These are phyloP conservation scores for Chrysomela aeneicollis DNA, from an alignment of 2,888 invertebrate genomes.

Conservation along the genomic window DNA sequence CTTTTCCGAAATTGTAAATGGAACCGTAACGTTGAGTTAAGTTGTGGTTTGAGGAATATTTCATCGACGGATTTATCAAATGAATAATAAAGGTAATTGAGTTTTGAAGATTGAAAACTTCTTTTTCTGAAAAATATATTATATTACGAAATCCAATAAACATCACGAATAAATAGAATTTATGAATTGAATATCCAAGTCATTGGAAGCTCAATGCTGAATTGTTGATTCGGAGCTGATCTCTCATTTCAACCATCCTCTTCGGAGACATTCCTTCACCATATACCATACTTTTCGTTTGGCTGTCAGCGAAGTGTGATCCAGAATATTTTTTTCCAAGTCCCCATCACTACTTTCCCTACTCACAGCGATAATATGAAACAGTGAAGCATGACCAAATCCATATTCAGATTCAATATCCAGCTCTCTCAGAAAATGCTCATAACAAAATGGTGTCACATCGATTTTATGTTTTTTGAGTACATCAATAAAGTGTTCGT, in stretches of 20 bases:
- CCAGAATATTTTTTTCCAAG: not conserved
- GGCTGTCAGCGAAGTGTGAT: not conserved
- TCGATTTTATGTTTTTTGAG: slow-evolving; percentile 53
- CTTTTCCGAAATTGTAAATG: too few relatives aligned
- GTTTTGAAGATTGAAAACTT: too few relatives aligned
- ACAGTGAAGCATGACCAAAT: slow-evolving; percentile 58
- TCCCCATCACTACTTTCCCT: slow-evolving; percentile 30
- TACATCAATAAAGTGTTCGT: slow-evolving; percentile 59
- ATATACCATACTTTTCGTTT: slow-evolving; percentile 18
- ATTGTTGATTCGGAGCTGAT: too few relatives aligned
- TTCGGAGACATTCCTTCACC: slow-evolving; percentile 9
- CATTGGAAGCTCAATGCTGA: too few relatives aligned
- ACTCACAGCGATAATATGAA: slow-evolving; percentile 46
- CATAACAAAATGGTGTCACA: slow-evolving; percentile 55
- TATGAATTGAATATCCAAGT: too few relatives aligned
- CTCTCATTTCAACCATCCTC: slow-evolving; percentile 19
- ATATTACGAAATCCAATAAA: too few relatives aligned
- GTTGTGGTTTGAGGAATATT: too few relatives aligned
- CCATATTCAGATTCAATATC: slow-evolving; percentile 53
- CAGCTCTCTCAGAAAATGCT: slow-evolving; percentile 57
- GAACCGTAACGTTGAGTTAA: too few relatives aligned
- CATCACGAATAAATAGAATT: too few relatives aligned
- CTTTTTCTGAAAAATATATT: too few relatives aligned
- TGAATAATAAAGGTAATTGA: too few relatives aligned
- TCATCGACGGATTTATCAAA: too few relatives aligned